Evolutionary conservation across 2,113 vertebrate genomes (phyloP).

Genomic region (Neomonachus schauinslandi): DNA sequence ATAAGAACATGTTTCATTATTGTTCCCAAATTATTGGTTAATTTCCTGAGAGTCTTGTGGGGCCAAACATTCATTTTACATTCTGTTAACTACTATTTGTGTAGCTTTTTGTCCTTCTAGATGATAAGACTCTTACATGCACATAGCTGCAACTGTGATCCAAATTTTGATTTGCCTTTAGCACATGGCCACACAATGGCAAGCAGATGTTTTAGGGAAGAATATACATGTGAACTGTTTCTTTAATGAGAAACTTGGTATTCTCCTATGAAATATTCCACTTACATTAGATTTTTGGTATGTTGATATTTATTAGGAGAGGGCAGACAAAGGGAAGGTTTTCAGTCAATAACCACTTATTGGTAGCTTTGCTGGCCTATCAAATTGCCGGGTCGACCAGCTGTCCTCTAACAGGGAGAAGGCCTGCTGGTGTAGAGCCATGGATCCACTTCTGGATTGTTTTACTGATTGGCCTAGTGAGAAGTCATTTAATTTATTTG

Average conservation of each 20-base stretch:
- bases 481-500: not conserved
- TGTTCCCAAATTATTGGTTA: not conserved
- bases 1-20: not conserved
- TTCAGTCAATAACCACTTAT: not conserved
- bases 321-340: rapidly evolving
- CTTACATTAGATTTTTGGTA: not conserved
- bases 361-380: not conserved
- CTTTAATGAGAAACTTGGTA: not conserved
- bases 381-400: not conserved
- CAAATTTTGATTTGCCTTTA: not conserved
- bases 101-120: not conserved
- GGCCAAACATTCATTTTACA: not conserved
- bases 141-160: not conserved
- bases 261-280: not conserved
- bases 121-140: not conserved
- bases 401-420: not conserved
- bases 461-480: not conserved
- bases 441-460: not conserved
- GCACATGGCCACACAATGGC: not conserved
- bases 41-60: not conserved
- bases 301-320: not conserved
- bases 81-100: not conserved
- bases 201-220: not conserved
- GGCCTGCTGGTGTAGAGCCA: rapidly evolving
- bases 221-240: not conserved